Percentiles rank a stretch among this genome's conserved stretches.
These are phyloP conservation scores for Gambusia yucatana DNA, from an alignment of 2,797 vertebrate species.

Conservation along the genomic window DNA sequence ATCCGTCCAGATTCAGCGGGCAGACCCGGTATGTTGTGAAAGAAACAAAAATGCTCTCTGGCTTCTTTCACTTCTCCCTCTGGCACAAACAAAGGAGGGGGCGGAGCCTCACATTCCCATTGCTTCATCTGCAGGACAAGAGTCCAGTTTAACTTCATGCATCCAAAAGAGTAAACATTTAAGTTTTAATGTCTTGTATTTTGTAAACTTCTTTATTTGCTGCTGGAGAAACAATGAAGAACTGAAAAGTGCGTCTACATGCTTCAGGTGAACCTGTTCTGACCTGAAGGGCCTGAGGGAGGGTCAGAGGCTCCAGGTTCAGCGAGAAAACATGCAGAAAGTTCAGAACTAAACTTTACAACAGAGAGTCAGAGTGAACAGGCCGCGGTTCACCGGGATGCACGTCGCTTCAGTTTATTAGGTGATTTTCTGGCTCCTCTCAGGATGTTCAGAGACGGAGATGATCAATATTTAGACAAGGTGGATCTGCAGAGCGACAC, in stretches of 20 bases:
- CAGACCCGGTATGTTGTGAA: conserved; percentile 7
- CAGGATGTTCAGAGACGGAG: background rate
- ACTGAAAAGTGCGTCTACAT: background rate
- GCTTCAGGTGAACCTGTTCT: background rate
- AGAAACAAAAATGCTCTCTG: conserved; percentile 22
- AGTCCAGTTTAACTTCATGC: background rate
- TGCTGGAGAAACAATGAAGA: background rate
- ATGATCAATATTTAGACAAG: background rate
- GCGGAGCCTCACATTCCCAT: background rate
- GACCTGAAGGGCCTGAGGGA: background rate
- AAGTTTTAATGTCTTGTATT: background rate
- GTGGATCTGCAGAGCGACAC: background rate
- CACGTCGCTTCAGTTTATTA: background rate
- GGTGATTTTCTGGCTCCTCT: background rate
- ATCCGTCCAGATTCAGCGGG: background rate
- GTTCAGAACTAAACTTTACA: background rate
- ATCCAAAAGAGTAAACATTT: background rate
- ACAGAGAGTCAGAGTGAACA: too few species aligned
- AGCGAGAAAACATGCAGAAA: background rate
- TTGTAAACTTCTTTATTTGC: too few species aligned
- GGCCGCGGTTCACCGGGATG: too few species aligned
- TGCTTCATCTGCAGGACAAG: conserved; percentile 1
- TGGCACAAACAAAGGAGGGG: conserved; percentile 11
- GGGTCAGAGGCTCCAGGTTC: background rate
- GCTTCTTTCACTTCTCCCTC: conserved; percentile 13